Evolutionary conservation across 2,797 vertebrate species (phyloP), one percentile per base, ranked within the genome.

Genomic region (Epinephelus coioides): DNA sequence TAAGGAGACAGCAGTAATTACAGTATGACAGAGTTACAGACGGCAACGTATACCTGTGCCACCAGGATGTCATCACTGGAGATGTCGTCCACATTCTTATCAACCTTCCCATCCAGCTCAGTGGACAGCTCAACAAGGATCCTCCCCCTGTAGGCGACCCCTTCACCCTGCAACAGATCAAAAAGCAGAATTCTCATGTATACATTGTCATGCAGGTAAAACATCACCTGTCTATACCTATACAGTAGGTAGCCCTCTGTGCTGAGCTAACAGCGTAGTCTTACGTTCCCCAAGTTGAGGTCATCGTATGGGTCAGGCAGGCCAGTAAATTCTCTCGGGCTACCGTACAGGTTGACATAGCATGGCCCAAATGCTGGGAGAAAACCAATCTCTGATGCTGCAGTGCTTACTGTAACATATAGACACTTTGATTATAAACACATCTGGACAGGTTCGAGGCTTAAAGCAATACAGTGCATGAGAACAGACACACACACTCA

Each of bases 281-380:
- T 64, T 76, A 98, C 98, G 96, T 97, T 98, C 88, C 98, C 98
- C 38, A 91, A 91, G 88, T 99, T 99, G 71, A 99, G 95, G 1
- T 99, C 97, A 2, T 99, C 97, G 0, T 98, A 99, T 1, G 97
- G 97, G 82, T 99, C 98, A 12, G 96, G 95, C 72, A 99, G 96
- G 72, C 96, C 96, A 0, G 96, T 96, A 78, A 97, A 99, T 89
- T 99, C 98, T 92, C 98, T 95, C 46, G 96, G 97, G 85, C 98
- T 99, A 59, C 98, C 98, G 0, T 99, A 99, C 12, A 99, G 94
- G 85, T 99, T 99, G 76, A 99, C 70, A 62, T 98, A 99, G 87
- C 97, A 98, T 38, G 98, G 98, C 2, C 98, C 98, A 94, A 99
- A 99, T 1, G 96, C 97, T 79, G 98, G 98, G 71, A 99, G 95